Conservation (phyloP, 2,888 invertebrate species). For the Apotomis betuletana region DNA sequence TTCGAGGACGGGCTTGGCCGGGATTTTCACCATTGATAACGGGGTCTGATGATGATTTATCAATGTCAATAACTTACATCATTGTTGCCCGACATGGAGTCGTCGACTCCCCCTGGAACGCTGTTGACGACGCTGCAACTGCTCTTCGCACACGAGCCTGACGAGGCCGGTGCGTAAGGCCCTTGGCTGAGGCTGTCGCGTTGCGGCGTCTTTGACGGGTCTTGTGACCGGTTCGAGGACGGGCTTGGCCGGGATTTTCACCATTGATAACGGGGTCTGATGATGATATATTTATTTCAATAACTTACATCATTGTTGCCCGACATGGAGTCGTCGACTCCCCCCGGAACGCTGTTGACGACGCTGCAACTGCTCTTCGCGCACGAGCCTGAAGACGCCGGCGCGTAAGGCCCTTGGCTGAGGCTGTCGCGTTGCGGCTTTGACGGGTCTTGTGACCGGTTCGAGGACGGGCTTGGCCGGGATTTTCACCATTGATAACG, state of each 20-base stretch:
- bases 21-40: no score
- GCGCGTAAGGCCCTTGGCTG: slow-evolving; percentile 76
- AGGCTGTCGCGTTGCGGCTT: no score
- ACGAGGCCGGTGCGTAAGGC: slow-evolving; percentile 73
- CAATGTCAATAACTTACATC: slow-evolving; percentile 55
- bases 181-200: slow-evolving; percentile 71
- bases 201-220: slow-evolving; percentile 76
- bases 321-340: slow-evolving; percentile 67
- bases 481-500: no score
- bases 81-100: slow-evolving; percentile 64
- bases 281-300: slow-evolving; percentile 38
- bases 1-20: no score
- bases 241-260: slow-evolving; percentile 81
- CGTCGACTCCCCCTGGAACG: slow-evolving; percentile 61
- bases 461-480: no score
- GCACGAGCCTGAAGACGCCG: slow-evolving; percentile 61
- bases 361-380: slow-evolving; percentile 70
- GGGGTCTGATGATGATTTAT: neutral
- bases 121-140: slow-evolving; percentile 67
- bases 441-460: no score
- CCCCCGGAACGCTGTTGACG: slow-evolving; percentile 55
- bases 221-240: slow-evolving; percentile 75
- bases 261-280: no score
- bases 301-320: slow-evolving; percentile 46
- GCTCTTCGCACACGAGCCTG: slow-evolving; percentile 63